These are phyloP conservation scores for Vultur gryphus DNA, from an alignment of 2,797 vertebrate genomes.

Conservation along the genomic window DNA sequence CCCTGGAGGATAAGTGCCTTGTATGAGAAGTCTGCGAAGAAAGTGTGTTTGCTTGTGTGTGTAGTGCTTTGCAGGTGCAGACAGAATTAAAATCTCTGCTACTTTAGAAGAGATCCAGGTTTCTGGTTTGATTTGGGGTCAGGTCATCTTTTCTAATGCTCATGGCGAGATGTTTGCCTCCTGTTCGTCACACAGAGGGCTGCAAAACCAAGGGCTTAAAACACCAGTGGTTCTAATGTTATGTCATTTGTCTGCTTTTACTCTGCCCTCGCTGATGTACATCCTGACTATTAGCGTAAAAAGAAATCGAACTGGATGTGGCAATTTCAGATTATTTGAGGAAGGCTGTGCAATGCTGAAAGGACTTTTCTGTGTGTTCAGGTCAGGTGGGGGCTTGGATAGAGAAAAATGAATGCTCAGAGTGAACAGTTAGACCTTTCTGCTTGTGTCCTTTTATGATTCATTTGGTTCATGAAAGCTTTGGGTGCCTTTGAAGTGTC, in stretches of 20 bases:
- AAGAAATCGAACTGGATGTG: not conserved
- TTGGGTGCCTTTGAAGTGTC: slow-evolving; percentile 38
- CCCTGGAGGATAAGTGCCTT: not conserved
- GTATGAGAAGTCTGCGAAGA: not conserved
- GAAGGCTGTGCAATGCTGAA: not conserved
- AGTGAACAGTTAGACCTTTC: slow-evolving; percentile 24
- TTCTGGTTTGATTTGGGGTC: not conserved
- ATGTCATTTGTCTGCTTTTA: not conserved
- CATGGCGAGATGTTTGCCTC: not conserved
- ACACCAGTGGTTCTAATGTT: not conserved
- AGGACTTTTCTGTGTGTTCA: not conserved
- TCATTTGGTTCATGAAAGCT: slow-evolving; percentile 36
- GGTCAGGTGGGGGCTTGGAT: not conserved
- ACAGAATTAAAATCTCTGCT: not conserved
- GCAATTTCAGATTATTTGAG: not conserved
- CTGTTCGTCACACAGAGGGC: not conserved
- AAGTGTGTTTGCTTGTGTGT: not conserved
- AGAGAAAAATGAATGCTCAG: not conserved
- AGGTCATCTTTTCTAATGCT: not conserved
- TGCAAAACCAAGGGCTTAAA: not conserved
- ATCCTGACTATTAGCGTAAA: not conserved
- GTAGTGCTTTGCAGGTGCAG: not conserved
- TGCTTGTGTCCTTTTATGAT: slow-evolving; percentile 28
- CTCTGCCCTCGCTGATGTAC: not conserved
- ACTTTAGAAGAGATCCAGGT: not conserved